These are phyloP conservation scores for Apotomis betuletana DNA, from an alignment of 2,888 invertebrate species.

Conservation along the genomic window DNA sequence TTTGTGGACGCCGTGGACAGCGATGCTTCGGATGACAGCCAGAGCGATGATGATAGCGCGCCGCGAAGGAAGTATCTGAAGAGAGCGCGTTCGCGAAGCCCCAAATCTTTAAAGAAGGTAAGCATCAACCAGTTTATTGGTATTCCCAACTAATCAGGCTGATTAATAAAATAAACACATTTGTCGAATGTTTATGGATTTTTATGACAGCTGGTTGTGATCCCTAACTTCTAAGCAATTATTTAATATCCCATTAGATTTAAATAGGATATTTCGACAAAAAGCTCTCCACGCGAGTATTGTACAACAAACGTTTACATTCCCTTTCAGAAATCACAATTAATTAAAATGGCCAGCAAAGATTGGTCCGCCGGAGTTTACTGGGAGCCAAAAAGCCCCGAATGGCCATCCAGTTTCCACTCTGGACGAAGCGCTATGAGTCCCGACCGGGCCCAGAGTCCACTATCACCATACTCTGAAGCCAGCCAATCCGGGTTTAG, in stretches of 20 bases:
- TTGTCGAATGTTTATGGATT: too few species aligned
- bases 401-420: slow-evolving; percentile 62
- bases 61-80: slow-evolving; percentile 61
- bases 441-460: slow-evolving; percentile 61
- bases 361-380: slow-evolving; percentile 76
- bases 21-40: slow-evolving; percentile 70
- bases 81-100: slow-evolving; percentile 64
- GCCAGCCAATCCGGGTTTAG: slow-evolving; percentile 71
- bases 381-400: slow-evolving; percentile 77
- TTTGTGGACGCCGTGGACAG: slow-evolving; percentile 74
- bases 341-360: slow-evolving; percentile 71
- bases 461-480: slow-evolving; percentile 69
- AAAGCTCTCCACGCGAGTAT: too few species aligned
- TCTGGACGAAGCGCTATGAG: slow-evolving; percentile 60
- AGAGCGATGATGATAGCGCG: slow-evolving; percentile 62
- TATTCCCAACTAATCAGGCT: not conserved
- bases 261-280: too few species aligned
- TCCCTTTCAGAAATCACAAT: slow-evolving; percentile 61
- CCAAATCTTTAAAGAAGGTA: slow-evolving; percentile 65
- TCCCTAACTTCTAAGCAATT: too few species aligned
- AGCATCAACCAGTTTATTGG: slow-evolving; percentile 17
- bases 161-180: too few species aligned
- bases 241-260: too few species aligned
- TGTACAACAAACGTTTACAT: slow-evolving; percentile 13
- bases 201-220: too few species aligned